Conservation (phyloP, 2,888 invertebrate species). For the Caenorhabditis sp. region DNA sequence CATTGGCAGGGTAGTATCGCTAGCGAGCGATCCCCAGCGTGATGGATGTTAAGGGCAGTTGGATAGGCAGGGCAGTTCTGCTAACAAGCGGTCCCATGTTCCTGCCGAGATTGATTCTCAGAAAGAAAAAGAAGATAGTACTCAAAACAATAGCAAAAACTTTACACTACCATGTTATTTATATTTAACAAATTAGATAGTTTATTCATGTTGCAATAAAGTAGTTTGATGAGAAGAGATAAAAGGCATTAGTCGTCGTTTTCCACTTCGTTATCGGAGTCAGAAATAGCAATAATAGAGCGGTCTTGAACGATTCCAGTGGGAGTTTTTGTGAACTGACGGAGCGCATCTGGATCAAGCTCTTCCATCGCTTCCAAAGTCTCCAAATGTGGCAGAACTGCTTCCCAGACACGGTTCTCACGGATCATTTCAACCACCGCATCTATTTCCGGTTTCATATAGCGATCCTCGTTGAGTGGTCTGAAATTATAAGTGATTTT, state of each 20-base stretch:
- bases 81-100: too few species aligned
- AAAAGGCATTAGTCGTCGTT: conserved; percentile 1
- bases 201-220: conserved; percentile 5
- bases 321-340: conserved; percentile 73
- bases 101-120: too few species aligned
- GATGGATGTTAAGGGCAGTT: too few species aligned
- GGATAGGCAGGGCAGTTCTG: too few species aligned
- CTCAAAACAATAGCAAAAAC: too few species aligned
- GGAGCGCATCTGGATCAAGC: conserved; percentile 81
- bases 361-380: conserved; percentile 83
- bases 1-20: too few species aligned
- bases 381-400: conserved; percentile 85
- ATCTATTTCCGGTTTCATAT: conserved; percentile 87
- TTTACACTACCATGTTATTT: too few species aligned
- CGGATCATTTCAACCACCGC: conserved; percentile 85
- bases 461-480: conserved; percentile 87
- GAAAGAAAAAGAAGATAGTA: too few species aligned
- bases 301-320: conserved; percentile 71
- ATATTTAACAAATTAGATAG: conserved; percentile 8
- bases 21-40: too few species aligned
- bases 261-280: conserved; percentile 44
- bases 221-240: not conserved
- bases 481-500: too few species aligned
- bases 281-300: conserved; percentile 38
- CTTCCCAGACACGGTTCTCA: conserved; percentile 86